Conservation (phyloP, 1,140 invertebrate genomes). For the Anoplophora glabripennis region DNA sequence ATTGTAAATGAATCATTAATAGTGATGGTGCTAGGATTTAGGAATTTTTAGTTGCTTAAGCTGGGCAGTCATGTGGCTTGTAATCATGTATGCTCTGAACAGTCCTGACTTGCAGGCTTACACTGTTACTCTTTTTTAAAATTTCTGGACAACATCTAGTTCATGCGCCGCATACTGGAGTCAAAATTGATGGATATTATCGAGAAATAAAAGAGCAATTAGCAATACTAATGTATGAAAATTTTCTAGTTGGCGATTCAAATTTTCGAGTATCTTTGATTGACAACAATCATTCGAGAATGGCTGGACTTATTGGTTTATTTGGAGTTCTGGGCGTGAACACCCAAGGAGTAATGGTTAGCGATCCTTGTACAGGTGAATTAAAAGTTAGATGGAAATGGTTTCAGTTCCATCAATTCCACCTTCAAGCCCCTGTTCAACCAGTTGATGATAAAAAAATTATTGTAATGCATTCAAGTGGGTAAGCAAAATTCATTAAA, state of each 20-base stretch:
- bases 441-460: slow-evolving; percentile 55
- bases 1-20: no score
- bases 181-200: neutral
- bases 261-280: slow-evolving; percentile 54
- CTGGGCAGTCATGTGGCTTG: no score
- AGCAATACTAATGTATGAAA: neutral
- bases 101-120: no score
- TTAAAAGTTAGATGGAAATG: slow-evolving; percentile 51
- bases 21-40: no score
- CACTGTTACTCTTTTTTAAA: no score
- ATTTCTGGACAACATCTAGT: no score
- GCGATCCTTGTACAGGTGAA: slow-evolving; percentile 52
- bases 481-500: slow-evolving; percentile 35
- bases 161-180: no score
- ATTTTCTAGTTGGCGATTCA: slow-evolving; percentile 42
- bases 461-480: slow-evolving; percentile 55
- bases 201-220: neutral
- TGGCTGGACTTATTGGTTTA: slow-evolving; percentile 53
- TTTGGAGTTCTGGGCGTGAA: slow-evolving; percentile 54
- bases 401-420: slow-evolving; percentile 55
- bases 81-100: no score
- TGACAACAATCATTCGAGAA: slow-evolving; percentile 55
- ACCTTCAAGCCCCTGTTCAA: slow-evolving; percentile 50
- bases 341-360: slow-evolving; percentile 51
- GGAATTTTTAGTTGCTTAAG: no score